Base-by-base conservation (phyloP, 2,113 vertebrate species). In the Austrofundulus limnaeus region DNA sequence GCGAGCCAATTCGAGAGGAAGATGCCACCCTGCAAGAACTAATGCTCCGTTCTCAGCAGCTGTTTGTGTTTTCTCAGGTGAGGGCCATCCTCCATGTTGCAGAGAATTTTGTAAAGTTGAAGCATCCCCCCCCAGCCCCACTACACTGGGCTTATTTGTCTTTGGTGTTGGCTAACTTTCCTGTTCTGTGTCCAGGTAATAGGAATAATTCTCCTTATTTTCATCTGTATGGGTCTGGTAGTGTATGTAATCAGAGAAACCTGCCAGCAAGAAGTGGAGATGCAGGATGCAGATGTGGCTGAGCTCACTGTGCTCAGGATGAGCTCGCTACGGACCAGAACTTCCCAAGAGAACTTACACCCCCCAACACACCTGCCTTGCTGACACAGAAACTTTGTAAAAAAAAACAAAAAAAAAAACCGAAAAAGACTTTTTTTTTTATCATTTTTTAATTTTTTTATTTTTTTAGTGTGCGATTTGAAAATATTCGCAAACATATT, bases 31-130 rank as follows among this genome's bases (percentile, higher is more conserved):
- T 71, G 47, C 84, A 86, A 66, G 84, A 92, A 48, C 87, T 90
- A 50, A 92, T 91, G 90, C 83, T 90, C 50, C 87, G 85, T 66
- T 92, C 89, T 2, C 86, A 93, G 77, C 82, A 86, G 69, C 83
- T 89, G 5, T 91, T 90, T 78, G 86, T 89, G 50, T 81, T 83
- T 73, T 92, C 90, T 91, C 91, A 91, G 88, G 89, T 91, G 72
- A 90, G 89, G 80, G 48, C 20, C 50, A 11, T 37, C 17, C 61
- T 52, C 69, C 43, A 2, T 42, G 5, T 0, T 62, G 58, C 12
- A 25, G 16, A 65, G 21, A 15, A 12, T 24, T 24, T 39, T 24
- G 1, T 28, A 8, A 21, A 17, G n/a, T n/a, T n/a, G n/a, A n/a
- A n/a, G n/a, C n/a, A n/a, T n/a, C n/a, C n/a, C n/a, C n/a, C n/a